phyloP scores from a whole-genome alignment of 2,888 invertebrate species.

The Priocnemis perturbator region DNA sequence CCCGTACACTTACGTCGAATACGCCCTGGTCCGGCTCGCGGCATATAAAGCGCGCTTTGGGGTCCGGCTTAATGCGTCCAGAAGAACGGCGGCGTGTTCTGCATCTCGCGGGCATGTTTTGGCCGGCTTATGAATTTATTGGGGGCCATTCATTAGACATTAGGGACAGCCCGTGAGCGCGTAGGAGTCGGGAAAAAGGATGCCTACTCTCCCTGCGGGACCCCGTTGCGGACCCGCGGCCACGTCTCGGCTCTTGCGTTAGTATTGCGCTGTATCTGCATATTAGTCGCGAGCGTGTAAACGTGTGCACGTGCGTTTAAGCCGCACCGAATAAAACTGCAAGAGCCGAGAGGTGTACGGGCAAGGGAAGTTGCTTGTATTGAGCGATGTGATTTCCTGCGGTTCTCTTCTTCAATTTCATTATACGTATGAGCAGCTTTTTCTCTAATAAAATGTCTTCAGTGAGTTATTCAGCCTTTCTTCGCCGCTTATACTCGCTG shows the following conservation, averaged over 20 bases:
- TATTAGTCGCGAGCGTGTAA: neutral
- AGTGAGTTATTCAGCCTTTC: too few relatives aligned
- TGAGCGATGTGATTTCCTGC: too few relatives aligned
- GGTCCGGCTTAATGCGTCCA: slow-evolving; percentile 36
- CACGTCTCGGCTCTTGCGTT: neutral
- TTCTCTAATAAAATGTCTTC: too few relatives aligned
- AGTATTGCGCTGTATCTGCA: slow-evolving; percentile 1
- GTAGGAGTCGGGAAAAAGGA: slow-evolving; percentile 67
- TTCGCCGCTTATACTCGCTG: too few relatives aligned
- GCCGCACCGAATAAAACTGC: too few relatives aligned
- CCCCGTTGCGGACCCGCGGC: slow-evolving; percentile 39
- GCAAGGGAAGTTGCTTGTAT: too few relatives aligned
- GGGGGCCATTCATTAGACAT: slow-evolving; percentile 73
- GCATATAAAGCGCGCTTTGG: slow-evolving; percentile 45
- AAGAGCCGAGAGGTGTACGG: neutral
- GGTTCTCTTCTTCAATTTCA: too few relatives aligned
- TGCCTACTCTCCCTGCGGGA: slow-evolving; percentile 60
- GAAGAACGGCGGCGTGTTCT: slow-evolving; percentile 57
- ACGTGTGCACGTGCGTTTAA: neutral
- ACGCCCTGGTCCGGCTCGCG: slow-evolving; percentile 18
- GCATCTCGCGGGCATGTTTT: slow-evolving; percentile 70
- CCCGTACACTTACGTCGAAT: slow-evolving; percentile 28
- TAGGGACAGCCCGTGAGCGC: slow-evolving; percentile 63
- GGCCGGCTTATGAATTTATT: slow-evolving; percentile 74
- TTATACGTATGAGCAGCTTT: too few relatives aligned